phyloP scores from a whole-genome alignment of 2,888 invertebrate species.

The Sylvicola cinctus region DNA sequence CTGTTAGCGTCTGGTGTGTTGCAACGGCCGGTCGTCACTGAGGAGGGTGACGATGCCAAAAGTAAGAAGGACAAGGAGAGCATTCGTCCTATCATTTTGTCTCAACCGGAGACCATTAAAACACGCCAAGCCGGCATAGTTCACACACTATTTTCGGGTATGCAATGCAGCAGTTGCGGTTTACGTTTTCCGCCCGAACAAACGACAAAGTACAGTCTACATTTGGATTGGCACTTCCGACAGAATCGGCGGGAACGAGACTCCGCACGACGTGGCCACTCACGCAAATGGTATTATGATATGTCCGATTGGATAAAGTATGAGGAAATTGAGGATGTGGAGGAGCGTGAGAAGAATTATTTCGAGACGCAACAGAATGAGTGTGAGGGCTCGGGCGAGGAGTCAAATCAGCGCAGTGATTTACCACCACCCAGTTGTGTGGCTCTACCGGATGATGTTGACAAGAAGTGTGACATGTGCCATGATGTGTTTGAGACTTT shows the following conservation, averaged over 20 bases:
- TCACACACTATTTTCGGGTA: constrained; percentile 56
- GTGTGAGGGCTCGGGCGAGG: constrained; percentile 32
- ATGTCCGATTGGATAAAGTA: constrained; percentile 84
- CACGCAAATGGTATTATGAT: constrained; percentile 79
- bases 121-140: constrained; percentile 52
- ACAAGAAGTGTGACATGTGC: constrained; percentile 68
- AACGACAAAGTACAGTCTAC: constrained; percentile 77
- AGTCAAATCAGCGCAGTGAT: constrained; percentile 32
- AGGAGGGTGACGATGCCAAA: constrained; percentile 9
- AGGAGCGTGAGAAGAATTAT: constrained; percentile 76
- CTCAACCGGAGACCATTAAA: constrained; percentile 51
- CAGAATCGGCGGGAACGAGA: constrained; percentile 80
- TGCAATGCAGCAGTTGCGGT: constrained; percentile 94
- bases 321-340: constrained; percentile 80
- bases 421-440: constrained; percentile 48
- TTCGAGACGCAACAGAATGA: constrained; percentile 51
- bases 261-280: constrained; percentile 61
- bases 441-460: constrained; percentile 40
- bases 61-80: constrained; percentile 15
- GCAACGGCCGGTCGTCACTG: constrained; percentile 9
- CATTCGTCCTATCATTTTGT: constrained; percentile 42
- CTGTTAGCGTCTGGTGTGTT: constrained; percentile 71
- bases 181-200: constrained; percentile 80
- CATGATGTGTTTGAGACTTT: constrained; percentile 85
- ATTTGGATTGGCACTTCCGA: constrained; percentile 97